These are phyloP conservation scores for Cichlasoma orientale DNA, from an alignment of 2,797 vertebrate genomes.

Conservation along the genomic window DNA sequence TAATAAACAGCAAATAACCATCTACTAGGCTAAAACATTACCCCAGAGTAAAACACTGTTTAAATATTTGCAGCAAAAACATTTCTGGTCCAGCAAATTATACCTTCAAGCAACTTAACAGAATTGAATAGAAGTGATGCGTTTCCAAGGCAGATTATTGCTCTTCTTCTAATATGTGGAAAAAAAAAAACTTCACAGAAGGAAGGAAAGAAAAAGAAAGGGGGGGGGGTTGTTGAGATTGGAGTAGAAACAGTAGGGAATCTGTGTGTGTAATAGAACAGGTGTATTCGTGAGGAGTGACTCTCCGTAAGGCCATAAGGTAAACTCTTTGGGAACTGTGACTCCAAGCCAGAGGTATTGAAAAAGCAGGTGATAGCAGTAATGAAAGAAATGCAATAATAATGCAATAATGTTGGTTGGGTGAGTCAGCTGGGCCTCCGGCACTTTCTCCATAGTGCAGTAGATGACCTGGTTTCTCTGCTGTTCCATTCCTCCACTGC, in stretches of 20 bases:
- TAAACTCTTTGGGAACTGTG: slow-evolving; percentile 69
- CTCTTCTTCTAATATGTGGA: slow-evolving; percentile 57
- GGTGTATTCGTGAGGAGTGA: slow-evolving; percentile 51
- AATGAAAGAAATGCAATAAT: slow-evolving; percentile 83
- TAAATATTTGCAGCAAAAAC: slow-evolving; percentile 61
- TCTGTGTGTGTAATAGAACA: slow-evolving; percentile 33
- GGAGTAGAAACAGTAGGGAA: slow-evolving; percentile 27
- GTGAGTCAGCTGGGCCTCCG: slow-evolving; percentile 77
- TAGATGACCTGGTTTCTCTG: slow-evolving; percentile 81
- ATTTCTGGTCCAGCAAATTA: slow-evolving; percentile 63
- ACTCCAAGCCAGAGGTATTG: slow-evolving; percentile 66
- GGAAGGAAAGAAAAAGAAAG: neutral
- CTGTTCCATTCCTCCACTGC: slow-evolving; percentile 65
- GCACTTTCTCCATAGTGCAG: slow-evolving; percentile 66
- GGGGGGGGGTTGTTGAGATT: slow-evolving; percentile 5
- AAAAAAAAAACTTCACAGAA: slow-evolving; percentile 48
- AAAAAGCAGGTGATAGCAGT: slow-evolving; percentile 73
- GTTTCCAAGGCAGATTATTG: slow-evolving; percentile 64
- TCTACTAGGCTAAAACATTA: slow-evolving; percentile 47
- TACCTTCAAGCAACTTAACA: slow-evolving; percentile 60
- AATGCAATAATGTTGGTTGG: slow-evolving; percentile 80
- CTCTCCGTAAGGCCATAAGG: slow-evolving; percentile 63
- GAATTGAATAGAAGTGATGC: slow-evolving; percentile 42
- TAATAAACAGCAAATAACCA: slow-evolving; percentile 59
- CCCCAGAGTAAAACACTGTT: slow-evolving; percentile 50